Conservation (phyloP, 2,888 invertebrate species). For the Ornithoptera alexandrae region DNA sequence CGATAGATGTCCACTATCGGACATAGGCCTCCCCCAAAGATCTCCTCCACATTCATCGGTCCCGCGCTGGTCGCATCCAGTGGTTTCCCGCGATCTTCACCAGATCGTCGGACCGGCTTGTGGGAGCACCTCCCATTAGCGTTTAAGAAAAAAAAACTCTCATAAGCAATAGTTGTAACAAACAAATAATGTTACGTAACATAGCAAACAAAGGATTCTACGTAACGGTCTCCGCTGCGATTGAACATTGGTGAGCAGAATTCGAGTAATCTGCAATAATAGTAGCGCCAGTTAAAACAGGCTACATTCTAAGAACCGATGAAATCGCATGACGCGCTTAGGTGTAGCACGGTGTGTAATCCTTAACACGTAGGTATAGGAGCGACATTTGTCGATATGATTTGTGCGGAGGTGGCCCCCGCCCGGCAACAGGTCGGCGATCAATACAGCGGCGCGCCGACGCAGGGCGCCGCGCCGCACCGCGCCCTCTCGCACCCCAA, state of each 20-base stretch:
- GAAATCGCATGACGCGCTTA: not conserved
- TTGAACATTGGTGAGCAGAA: not conserved
- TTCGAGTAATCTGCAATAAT: conserved; percentile 4
- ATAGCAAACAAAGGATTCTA: conserved; percentile 6
- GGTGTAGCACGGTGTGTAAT: not conserved
- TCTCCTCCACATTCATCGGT: too few relatives aligned
- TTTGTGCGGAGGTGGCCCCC: conserved; percentile 45
- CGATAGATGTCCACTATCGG: too few relatives aligned
- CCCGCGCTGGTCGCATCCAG: too few relatives aligned
- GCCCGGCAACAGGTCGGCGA: conserved; percentile 78
- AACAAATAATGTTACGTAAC: conserved; percentile 5
- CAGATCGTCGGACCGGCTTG: too few relatives aligned
- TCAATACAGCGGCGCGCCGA: conserved; percentile 68
- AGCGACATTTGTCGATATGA: conserved; percentile 26
- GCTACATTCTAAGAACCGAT: conserved; percentile 10
- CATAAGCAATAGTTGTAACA: not conserved
- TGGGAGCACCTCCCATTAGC: too few relatives aligned
- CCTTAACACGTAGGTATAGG: conserved; percentile 14
- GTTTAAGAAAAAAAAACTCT: too few relatives aligned
- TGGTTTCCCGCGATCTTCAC: too few relatives aligned
- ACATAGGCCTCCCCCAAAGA: too few relatives aligned
- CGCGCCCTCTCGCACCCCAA: conserved; percentile 40
- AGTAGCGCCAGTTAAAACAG: conserved; percentile 4
- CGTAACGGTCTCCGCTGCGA: not conserved
- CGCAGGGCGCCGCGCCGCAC: conserved; percentile 51